A percentile compares a stretch with the other conserved stretches of the same genome.
phyloP scores from a whole-genome alignment of 2,888 invertebrate genomes.

The Macrosiphum euphorbiae region DNA sequence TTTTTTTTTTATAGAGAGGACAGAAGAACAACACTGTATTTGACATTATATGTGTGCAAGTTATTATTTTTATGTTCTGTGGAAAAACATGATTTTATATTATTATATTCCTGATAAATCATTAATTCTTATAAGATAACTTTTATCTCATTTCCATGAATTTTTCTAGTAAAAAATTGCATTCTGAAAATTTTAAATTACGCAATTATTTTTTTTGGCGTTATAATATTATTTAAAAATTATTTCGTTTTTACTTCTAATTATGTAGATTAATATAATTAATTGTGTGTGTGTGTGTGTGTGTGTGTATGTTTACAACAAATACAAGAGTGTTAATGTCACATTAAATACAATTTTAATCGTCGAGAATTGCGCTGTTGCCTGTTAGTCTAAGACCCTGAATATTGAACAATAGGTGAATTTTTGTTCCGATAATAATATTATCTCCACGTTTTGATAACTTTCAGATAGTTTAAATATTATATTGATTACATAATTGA shows the following conservation, averaged over 20 bases:
- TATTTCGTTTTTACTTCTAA: not conserved
- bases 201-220: not conserved
- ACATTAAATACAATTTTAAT: not conserved
- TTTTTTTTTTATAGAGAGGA: not conserved
- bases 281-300: too few relatives aligned
- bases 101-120: constrained; percentile 6
- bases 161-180: constrained; percentile 3
- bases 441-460: not conserved
- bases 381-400: not conserved
- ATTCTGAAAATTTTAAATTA: constrained; percentile 26
- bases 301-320: not conserved
- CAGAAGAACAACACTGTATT: not conserved
- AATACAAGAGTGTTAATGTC: not conserved
- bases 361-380: not conserved
- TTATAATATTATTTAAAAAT: not conserved
- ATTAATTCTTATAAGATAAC: not conserved
- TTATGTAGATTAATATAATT: too few relatives aligned
- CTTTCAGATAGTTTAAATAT: not conserved
- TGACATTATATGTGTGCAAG: not conserved
- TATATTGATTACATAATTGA: constrained; percentile 18
- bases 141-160: constrained; percentile 31
- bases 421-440: not conserved
- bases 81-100: not conserved
- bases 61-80: not conserved
- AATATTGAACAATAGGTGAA: not conserved